phyloP scores from a whole-genome alignment of 2,113 vertebrate species.

The Mormyrus iriodes region DNA sequence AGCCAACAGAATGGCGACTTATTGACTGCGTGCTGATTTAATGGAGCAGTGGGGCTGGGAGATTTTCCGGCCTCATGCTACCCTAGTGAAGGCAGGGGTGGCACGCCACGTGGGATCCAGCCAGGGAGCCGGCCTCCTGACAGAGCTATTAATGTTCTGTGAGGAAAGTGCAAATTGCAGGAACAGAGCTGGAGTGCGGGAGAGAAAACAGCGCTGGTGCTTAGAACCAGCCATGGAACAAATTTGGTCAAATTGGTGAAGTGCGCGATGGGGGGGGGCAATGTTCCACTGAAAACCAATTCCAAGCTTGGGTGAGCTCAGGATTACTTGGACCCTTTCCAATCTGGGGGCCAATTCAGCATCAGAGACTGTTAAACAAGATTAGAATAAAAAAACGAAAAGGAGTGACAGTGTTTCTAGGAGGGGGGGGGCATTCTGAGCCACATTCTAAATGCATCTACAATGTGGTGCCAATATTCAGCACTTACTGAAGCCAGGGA shows the following conservation, averaged over 20 bases:
- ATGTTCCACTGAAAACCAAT: slow-evolving; percentile 78
- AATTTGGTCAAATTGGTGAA: slow-evolving; percentile 81
- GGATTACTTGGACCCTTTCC: slow-evolving; percentile 77
- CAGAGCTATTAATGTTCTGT: slow-evolving; percentile 29
- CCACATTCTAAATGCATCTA: slow-evolving; percentile 30
- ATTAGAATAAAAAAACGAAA: slow-evolving; percentile 66
- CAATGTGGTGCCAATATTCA: slow-evolving; percentile 46
- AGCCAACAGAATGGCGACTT: neutral
- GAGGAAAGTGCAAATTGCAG: slow-evolving; percentile 68
- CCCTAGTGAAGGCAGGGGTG: neutral
- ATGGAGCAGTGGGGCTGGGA: neutral
- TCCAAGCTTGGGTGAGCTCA: slow-evolving; percentile 76
- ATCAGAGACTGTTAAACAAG: slow-evolving; percentile 75
- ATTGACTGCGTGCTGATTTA: neutral
- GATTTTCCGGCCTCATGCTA: neutral
- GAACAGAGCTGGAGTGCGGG: slow-evolving; percentile 58
- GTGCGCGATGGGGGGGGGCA: slow-evolving; percentile 65
- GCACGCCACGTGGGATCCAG: neutral
- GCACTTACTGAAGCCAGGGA: neutral
- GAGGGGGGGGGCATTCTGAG: neutral
- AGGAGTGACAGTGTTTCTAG: slow-evolving; percentile 29
- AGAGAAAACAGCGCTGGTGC: slow-evolving; percentile 70
- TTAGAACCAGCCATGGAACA: slow-evolving; percentile 74
- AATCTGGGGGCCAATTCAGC: slow-evolving; percentile 65
- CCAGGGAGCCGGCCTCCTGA: neutral